Evolutionary conservation across 2,113 vertebrate genomes (phyloP).

Genomic region (Aspidoscelis tigris): DNA sequence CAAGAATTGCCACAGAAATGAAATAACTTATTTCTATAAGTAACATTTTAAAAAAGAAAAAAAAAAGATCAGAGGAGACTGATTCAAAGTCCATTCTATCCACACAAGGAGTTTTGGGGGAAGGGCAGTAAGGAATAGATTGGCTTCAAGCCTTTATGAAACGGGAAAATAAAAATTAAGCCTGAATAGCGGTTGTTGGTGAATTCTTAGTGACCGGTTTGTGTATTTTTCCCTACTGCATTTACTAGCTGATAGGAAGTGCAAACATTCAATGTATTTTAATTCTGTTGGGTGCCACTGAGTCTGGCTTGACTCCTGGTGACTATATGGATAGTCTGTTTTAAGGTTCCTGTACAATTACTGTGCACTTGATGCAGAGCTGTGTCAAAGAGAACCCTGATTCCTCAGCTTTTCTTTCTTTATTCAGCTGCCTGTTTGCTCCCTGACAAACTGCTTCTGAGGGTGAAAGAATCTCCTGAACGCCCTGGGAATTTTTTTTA

Average conservation of each 20-base stretch:
- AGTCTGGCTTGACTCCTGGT: no score
- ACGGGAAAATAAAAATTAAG: slow-evolving; percentile 50
- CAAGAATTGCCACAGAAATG: slow-evolving; percentile 40
- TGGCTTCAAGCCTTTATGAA: slow-evolving; percentile 52
- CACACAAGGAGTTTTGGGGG: slow-evolving; percentile 44
- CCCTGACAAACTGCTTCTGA: neutral
- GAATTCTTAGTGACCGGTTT: slow-evolving; percentile 56
- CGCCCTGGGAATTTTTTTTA: neutral
- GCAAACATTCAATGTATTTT: slow-evolving; percentile 50
- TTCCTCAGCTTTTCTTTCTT: neutral
- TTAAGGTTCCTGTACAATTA: slow-evolving; percentile 53
- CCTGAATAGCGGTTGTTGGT: slow-evolving; percentile 58
- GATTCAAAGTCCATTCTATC: slow-evolving; percentile 60
- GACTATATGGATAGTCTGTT: slow-evolving; percentile 39
- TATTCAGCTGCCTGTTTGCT: no score
- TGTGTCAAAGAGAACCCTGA: neutral
- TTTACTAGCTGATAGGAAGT: slow-evolving; percentile 64
- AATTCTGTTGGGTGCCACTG: no score
- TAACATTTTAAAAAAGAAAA: slow-evolving; percentile 35
- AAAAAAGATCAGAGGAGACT: slow-evolving; percentile 45
- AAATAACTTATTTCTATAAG: slow-evolving; percentile 56
- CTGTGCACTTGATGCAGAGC: neutral
- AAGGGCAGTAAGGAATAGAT: slow-evolving; percentile 49
- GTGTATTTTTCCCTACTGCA: slow-evolving; percentile 63
- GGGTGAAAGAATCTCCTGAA: neutral